Evolutionary conservation across 2,113 vertebrate genomes (phyloP), one percentile per base, ranked within the genome.

Genomic region (Willisornis vidua): DNA sequence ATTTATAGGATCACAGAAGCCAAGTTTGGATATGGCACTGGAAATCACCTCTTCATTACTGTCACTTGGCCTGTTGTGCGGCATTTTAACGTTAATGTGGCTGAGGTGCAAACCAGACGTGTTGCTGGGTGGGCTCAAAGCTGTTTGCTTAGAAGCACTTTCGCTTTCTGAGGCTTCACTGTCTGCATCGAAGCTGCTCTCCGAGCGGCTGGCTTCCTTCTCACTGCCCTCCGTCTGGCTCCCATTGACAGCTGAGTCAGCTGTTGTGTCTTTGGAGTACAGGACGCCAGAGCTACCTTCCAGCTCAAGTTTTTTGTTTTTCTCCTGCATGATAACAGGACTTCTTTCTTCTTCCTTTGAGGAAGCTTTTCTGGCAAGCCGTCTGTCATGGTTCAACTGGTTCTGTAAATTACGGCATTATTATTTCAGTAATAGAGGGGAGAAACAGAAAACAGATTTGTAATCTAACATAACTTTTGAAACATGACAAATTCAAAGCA

Each of bases 101-200:
- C 19, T 74, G 5, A 78, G 22, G 0, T 86, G 96, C 37, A 86
- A 68, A 73, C 17, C 58, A 82, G 95, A 48, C 4, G 39, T 6
- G 3, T 79, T 94, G 89, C 51, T 70, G 52, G 93, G 31, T 1
- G 49, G 72, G 17, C 62, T 28, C 62, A 76, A 9, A 29, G 48
- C 5, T 3, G 84, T 45, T 55, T 88, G 96, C 85, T 85, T 84
- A 6, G 98, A 96, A 35, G 98, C 80, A 62, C 97, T 98, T 97
- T 99, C 99, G 0, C 98, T 98, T 74, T 99, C 99, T 0, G 99
- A 99, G 41, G 99, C 98, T 93, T 99, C 99, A 1, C 99, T 99
- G 97, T 99, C 99, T 0, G 99, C 99, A 51, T 99, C 99, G 9
- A 98, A 98, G 62, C 99, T 99, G 95, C 99, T 99, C 86, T 99